Base-by-base conservation (phyloP, 2,888 invertebrate genomes). In the Oxyteleia sp. region DNA sequence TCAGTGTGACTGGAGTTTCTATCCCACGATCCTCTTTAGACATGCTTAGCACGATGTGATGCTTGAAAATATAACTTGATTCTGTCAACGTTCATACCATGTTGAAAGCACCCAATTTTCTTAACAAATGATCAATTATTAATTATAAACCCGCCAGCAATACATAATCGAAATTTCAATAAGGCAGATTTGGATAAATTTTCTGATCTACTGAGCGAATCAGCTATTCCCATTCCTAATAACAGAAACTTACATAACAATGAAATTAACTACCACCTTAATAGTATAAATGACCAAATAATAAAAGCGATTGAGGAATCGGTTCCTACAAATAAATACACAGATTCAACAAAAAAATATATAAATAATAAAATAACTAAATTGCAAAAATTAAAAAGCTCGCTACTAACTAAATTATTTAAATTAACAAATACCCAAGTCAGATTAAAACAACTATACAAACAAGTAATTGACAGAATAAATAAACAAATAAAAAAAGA, bases 151-250 rank as follows among this genome's bases (percentile, higher is more conserved):
- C n/a, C n/a, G n/a, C n/a, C n/a, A n/a, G n/a, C n/a, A n/a, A n/a
- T n/a, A n/a, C 16, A 43, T 8, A 38, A n/a, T 8, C 32, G 20
- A 0, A 78, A 78, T 8, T 82, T 41, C 10, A 32, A 63, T 20
- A 69, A 79, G 43, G 59, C 83, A 0, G 59, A 83, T 3, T 83
- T 79, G 83, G n/a, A 63, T 29, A 55, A 47, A 16, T 66, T 83
- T 18, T 10, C 15, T 26, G 32, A 69, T 8, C 8, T 10, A 4
- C 8, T 32, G 8, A 32, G 8, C 8, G 8, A 32, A 1, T 32
- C 32, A 8, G 5, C 32, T 7, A 32, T 8, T 8, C 5, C 32
- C 8, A 57, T 49, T 2, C 23, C 66, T 1, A 41, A 18, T 10
- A 32, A 59, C 4, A 35, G 43, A 43, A 64, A 68, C 15, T 11